Evolutionary conservation across 2,113 vertebrate species (phyloP).

Genomic region (Zosterops japonicus): DNA sequence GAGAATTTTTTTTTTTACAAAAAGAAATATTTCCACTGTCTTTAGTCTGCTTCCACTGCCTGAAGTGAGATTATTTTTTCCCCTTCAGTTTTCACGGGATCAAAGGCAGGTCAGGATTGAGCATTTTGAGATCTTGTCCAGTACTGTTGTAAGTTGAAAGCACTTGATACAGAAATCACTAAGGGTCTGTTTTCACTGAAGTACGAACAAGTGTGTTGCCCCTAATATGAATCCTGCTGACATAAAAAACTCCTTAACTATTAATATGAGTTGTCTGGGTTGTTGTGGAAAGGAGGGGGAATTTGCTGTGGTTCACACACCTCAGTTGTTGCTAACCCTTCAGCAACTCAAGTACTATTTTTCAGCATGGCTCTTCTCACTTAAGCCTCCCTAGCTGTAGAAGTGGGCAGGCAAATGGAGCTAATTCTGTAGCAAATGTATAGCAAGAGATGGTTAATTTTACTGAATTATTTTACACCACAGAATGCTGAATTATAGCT

Average conservation of each 20-base stretch:
- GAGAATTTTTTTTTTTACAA: not conserved
- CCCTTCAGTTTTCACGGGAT: not conserved
- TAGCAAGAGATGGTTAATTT: not conserved
- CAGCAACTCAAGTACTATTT: not conserved
- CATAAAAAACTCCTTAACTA: not conserved
- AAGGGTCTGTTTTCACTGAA: not conserved
- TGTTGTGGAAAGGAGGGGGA: not conserved
- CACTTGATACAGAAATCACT: not conserved
- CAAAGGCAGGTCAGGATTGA: not conserved
- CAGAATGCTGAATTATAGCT: not conserved
- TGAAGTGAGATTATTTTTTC: not conserved
- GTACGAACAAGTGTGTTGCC: not conserved
- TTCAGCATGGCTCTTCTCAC: constrained; percentile 7
- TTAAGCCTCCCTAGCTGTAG: not conserved
- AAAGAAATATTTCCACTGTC: not conserved
- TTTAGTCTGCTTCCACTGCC: not conserved
- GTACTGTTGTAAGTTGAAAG: not conserved
- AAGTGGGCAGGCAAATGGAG: not conserved
- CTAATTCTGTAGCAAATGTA: constrained; percentile 10
- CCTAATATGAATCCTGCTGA: not conserved
- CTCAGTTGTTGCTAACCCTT: not conserved
- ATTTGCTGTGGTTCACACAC: constrained; percentile 7
- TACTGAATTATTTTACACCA: not conserved
- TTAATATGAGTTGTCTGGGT: not conserved
- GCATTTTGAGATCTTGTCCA: not conserved